A percentile compares a stretch with the other conserved stretches of the same genome.
These are phyloP conservation scores for Dryobota labecula DNA, from an alignment of 2,888 invertebrate genomes.

Conservation along the genomic window DNA sequence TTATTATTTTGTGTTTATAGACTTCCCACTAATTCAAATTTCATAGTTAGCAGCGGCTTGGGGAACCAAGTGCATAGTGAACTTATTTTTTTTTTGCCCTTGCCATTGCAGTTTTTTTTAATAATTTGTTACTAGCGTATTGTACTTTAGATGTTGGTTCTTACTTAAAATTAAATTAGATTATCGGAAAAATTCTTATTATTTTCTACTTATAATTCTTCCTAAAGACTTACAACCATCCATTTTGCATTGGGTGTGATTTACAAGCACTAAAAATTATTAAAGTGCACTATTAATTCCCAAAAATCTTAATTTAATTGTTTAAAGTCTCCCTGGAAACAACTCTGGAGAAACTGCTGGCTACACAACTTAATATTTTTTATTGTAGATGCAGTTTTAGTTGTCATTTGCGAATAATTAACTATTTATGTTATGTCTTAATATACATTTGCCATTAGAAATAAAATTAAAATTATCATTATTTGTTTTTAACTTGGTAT, in stretches of 20 bases:
- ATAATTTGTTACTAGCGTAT: background rate
- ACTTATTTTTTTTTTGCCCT: conserved; percentile 3
- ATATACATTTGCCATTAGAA: background rate
- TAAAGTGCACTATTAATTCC: background rate
- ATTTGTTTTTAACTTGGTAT: background rate
- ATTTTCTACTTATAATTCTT: no score
- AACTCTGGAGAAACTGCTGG: background rate
- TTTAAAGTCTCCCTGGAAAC: background rate
- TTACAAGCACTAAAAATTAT: background rate
- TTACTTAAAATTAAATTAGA: background rate
- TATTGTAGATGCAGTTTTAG: conserved; percentile 14
- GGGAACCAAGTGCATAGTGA: background rate
- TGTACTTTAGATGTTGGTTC: background rate
- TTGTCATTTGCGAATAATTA: background rate
- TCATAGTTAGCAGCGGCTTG: conserved; percentile 7
- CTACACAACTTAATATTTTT: conserved; percentile 4
- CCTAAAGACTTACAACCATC: background rate
- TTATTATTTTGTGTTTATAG: background rate
- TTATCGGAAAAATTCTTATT: background rate
- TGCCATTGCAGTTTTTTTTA: conserved; percentile 10
- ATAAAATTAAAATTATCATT: background rate
- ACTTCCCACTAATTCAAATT: background rate
- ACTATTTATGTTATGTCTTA: background rate
- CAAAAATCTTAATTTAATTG: background rate
- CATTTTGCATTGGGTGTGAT: background rate